Base-by-base conservation (phyloP, 2,797 vertebrate species). In the Danio kyathit region DNA sequence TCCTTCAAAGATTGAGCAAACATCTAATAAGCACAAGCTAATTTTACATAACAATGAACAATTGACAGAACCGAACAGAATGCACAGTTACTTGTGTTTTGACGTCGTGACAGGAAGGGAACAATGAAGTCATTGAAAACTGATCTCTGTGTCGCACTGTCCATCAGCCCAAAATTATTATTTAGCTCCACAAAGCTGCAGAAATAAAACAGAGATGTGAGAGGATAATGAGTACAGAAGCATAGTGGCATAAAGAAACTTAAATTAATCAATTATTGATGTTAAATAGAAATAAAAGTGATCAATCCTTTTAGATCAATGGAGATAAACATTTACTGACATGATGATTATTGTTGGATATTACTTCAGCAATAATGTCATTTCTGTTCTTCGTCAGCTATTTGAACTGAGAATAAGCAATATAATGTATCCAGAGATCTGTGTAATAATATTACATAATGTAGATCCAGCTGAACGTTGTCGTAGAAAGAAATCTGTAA, bases 71-170 rank as follows among this genome's bases (percentile, higher is more conserved):
- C 29, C 29, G 38, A 49, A 64, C 1, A 17, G 13, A 57, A 14
- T 46, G 12, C 9, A 57, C 40, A 1, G 1, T 14, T 61, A 79
- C 76, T 7, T 61, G 56, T 12, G 46, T 6, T 79, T 19, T 21
- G 44, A 43, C 0, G 46, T 2, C 1, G 12, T n/a, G 17, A 7
- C 57, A 72, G 59, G 67, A 71, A 72, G 12, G 67, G 38, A 19
- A 17, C 7, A 44, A 85, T 85, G 38, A 84, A 84, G 61, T 74
- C 8, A 4, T 6, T 75, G 49, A 75, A 82, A 16, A 82, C 61
- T 17, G 1, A 49, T 4, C 1, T 5, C 9, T 7, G 51, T 43
- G n/a, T 64, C 0, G 0, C 2, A 60, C 0, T 66, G 44, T 56
- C 52, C 83, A 85, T 43, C 9, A 44, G 13, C 71, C 67, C 57